Evolutionary conservation across 1,140 invertebrate species (phyloP).

Genomic region (Drosophila kepulauana): DNA sequence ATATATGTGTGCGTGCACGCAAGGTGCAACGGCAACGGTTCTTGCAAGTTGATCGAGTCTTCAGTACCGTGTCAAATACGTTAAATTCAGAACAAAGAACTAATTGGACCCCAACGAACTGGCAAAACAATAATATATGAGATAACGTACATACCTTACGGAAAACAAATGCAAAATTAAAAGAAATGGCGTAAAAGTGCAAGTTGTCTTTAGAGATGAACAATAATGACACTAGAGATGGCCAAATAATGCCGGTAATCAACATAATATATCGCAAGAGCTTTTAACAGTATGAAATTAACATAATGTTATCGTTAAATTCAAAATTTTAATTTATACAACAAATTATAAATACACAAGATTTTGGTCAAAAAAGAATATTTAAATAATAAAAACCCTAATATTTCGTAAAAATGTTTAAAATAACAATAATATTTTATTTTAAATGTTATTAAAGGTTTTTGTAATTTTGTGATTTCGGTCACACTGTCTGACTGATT

Average conservation of each 20-base stretch:
- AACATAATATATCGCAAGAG: background rate
- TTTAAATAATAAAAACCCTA: too few species aligned
- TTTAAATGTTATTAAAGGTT: background rate
- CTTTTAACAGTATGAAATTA: background rate
- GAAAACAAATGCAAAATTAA: slow-evolving; percentile 33
- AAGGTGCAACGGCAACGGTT: background rate
- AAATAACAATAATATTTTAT: too few species aligned
- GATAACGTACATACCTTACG: slow-evolving; percentile 39
- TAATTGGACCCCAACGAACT: background rate
- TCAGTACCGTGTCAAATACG: background rate
- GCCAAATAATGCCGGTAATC: slow-evolving; percentile 5
- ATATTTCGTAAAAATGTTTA: too few species aligned
- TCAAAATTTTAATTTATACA: background rate
- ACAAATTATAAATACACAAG: too few species aligned
- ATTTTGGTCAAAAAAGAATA: too few species aligned
- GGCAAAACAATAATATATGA: background rate
- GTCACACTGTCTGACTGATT: slow-evolving; percentile 36
- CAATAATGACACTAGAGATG: slow-evolving; percentile 6
- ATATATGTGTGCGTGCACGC: background rate
- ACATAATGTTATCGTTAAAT: background rate
- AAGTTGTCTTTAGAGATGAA: slow-evolving; percentile 52
- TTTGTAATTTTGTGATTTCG: background rate
- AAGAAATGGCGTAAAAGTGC: slow-evolving; percentile 45
- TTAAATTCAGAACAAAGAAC: slow-evolving; percentile 4
- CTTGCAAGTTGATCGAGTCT: background rate